phyloP scores from a whole-genome alignment of 2,888 invertebrate species.

The Drosophila lacicola region DNA sequence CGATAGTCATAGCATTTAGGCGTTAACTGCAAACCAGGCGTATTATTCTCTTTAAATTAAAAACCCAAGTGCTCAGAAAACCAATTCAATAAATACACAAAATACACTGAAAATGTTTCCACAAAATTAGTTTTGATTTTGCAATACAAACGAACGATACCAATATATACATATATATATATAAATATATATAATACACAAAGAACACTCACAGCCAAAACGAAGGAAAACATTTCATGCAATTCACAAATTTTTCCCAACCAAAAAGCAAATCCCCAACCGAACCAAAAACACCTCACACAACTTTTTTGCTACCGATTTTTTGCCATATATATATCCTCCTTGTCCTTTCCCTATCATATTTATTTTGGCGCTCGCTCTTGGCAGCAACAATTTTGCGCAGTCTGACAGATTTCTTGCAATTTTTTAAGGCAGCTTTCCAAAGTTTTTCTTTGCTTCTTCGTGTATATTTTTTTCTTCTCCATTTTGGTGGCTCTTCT shows the following conservation, averaged over 20 bases:
- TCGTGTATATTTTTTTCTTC: neutral
- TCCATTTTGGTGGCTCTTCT: constrained; percentile 29
- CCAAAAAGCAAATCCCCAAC: constrained; percentile 7
- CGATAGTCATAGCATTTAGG: constrained; percentile 20
- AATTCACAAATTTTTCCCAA: constrained; percentile 46
- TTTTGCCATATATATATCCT: constrained; percentile 24
- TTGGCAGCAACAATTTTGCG: constrained; percentile 59
- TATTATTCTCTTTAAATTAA: neutral
- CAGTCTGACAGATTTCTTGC: constrained; percentile 64
- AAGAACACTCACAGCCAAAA: constrained; percentile 27
- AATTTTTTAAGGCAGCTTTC: constrained; percentile 37
- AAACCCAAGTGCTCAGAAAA: constrained; percentile 12
- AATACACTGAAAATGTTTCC: constrained; percentile 20
- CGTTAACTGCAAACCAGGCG: constrained; percentile 30
- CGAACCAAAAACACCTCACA: constrained; percentile 6
- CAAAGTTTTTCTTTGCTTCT: constrained; percentile 18
- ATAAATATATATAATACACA: constrained; percentile 30
- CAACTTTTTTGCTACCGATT: constrained; percentile 26
- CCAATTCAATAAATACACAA: constrained; percentile 2
- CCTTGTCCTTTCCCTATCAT: constrained; percentile 23
- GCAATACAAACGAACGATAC: constrained; percentile 40
- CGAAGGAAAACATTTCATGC: constrained; percentile 54
- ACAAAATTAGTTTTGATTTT: constrained; percentile 50
- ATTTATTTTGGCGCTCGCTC: constrained; percentile 36
- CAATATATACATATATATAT: constrained; percentile 34